Evolutionary conservation across 2,113 vertebrate genomes (phyloP).

Genomic region (Perca schrenkii): DNA sequence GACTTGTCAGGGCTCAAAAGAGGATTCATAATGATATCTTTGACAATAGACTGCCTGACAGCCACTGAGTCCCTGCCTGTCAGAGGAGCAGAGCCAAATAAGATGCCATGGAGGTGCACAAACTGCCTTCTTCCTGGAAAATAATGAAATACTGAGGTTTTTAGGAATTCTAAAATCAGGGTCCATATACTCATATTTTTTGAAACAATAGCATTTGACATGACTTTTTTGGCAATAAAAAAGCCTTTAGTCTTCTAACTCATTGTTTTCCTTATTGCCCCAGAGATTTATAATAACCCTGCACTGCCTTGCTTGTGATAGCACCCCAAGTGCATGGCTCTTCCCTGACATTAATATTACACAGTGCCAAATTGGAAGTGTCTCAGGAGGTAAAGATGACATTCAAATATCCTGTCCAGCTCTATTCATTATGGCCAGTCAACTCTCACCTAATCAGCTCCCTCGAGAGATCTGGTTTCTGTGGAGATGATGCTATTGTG

Average conservation of each 20-base stretch:
- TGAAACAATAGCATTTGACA: slow-evolving; percentile 5
- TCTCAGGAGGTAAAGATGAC: slow-evolving; percentile 73
- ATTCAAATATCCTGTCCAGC: slow-evolving; percentile 73
- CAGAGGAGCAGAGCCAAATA: slow-evolving; percentile 58
- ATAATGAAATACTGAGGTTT: slow-evolving; percentile 33
- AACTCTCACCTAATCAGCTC: slow-evolving; percentile 74
- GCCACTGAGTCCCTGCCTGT: slow-evolving; percentile 69
- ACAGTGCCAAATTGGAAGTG: slow-evolving; percentile 67
- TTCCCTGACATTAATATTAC: slow-evolving; percentile 72
- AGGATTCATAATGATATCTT: slow-evolving; percentile 74
- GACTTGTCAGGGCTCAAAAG: slow-evolving; percentile 69
- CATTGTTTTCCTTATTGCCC: slow-evolving; percentile 33
- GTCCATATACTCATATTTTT: neutral
- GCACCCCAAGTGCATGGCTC: slow-evolving; percentile 59
- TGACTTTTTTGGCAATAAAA: slow-evolving; percentile 1
- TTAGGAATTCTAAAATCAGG: neutral
- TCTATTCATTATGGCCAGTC: slow-evolving; percentile 66
- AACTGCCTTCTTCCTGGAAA: neutral
- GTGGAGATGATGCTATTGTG: slow-evolving; percentile 29
- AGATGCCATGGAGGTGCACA: slow-evolving; percentile 15
- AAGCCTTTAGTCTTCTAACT: slow-evolving; percentile 18
- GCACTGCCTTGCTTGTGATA: slow-evolving; percentile 52
- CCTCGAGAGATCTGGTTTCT: slow-evolving; percentile 35
- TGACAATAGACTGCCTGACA: slow-evolving; percentile 76
- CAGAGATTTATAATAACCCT: slow-evolving; percentile 48